Percentiles rank a stretch among this genome's conserved stretches.
These are phyloP conservation scores for human DNA, from an alignment of 2,113 vertebrate species.

Conservation along the genomic window GRCh38 chr5:174299501-174300000, in stretches of 20 bases:
- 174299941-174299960: neutral
- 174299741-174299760: neutral
- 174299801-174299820: neutral
- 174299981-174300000: neutral
- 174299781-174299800: neutral
- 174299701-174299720: neutral
- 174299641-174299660: no score
- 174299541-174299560: no score
- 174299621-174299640: no score
- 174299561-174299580: no score
- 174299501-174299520: no score
- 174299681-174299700: neutral
- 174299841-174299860: neutral
- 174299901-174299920: accelerated
- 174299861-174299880: neutral
- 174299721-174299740: neutral
- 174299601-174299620: no score
- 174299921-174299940: neutral
- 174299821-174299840: neutral
- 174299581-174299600: no score
- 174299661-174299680: neutral
- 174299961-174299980: neutral
- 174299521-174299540: accelerated
- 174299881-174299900: neutral
- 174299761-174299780: neutral